Percentiles rank a stretch among this genome's conserved stretches.
Evolutionary conservation across 2,113 vertebrate genomes (phyloP).

Genomic region (Nothoprocta pentlandii): DNA sequence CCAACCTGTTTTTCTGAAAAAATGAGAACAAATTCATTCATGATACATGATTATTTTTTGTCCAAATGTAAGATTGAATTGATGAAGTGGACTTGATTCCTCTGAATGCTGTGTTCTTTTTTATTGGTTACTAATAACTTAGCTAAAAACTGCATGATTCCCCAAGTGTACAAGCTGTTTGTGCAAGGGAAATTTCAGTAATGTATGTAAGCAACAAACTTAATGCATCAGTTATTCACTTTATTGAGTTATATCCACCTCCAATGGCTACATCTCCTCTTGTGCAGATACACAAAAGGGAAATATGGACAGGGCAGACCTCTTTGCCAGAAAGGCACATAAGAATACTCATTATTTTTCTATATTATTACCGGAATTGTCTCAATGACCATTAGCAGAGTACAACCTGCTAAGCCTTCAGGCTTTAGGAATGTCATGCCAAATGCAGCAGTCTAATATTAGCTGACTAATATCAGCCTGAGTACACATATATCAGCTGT

Average conservation of each 20-base stretch:
- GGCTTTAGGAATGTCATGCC: neutral
- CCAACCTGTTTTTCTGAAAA: neutral
- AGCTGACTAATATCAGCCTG: neutral
- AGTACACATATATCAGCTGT: neutral
- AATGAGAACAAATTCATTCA: neutral
- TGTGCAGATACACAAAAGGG: neutral
- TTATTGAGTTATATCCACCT: neutral
- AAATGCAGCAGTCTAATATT: neutral
- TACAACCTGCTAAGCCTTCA: neutral
- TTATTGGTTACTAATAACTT: neutral
- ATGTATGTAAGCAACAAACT: neutral
- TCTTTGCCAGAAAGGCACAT: neutral
- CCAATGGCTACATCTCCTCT: neutral
- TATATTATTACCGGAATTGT: rapidly evolving
- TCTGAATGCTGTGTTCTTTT: neutral
- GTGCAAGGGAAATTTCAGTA: neutral
- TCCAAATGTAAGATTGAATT: neutral
- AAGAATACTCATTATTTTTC: neutral
- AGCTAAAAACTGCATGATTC: neutral
- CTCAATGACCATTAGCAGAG: neutral
- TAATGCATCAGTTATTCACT: neutral
- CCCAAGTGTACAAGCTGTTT: neutral
- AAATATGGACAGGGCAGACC: neutral
- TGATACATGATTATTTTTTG: neutral
- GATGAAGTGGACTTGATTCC: neutral